Base-by-base conservation (phyloP, 2,113 vertebrate species). In the Clarias gariepinus region DNA sequence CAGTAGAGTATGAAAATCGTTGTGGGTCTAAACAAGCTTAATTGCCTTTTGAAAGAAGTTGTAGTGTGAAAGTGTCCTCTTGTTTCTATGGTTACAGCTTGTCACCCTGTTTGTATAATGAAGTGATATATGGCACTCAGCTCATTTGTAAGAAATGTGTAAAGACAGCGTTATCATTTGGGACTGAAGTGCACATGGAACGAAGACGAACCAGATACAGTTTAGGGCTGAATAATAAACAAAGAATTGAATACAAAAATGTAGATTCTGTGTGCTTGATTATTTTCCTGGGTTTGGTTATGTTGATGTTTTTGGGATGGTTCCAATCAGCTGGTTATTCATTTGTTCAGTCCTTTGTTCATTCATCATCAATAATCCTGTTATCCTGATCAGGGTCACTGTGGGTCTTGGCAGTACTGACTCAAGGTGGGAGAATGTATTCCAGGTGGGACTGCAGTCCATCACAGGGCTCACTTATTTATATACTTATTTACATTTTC, bases 31-130 rank as follows among this genome's bases (percentile, higher is more conserved):
- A 89, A 83, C 47, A 30, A 87, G 23, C 90, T 89, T 92, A 91
- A 93, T 91, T 91, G 85, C 91, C 90, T 91, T 83, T 88, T 89
- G 87, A 63, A 71, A 89, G 85, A 71, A 89, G 85, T 82, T 88
- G 88, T 90, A 23, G 88, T 92, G 92, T 91, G 88, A 91, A 91
- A 91, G 91, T 58, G 15, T 73, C 84, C 11, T 74, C 23, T 77
- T 21, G 28, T 66, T 82, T 82, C 33, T 30, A 28, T 61, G 83
- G 69, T 76, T 58, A 64, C n/a, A 60, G 81, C n/a, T 83, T 83
- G 61, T 63, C 36, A 63, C 69, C 36, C 55, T 64, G 57, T 76
- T 73, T 73, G 69, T 73, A 2, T 4, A 7, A 47, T 47, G 69
- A 74, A 47, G 69, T 63, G n/a, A n/a, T n/a, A n/a, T n/a, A 74